A percentile compares a stretch with the other conserved stretches of the same genome.
These are phyloP conservation scores for Atherinomorus stipes DNA, from an alignment of 2,113 vertebrate species.

Conservation along the genomic window DNA sequence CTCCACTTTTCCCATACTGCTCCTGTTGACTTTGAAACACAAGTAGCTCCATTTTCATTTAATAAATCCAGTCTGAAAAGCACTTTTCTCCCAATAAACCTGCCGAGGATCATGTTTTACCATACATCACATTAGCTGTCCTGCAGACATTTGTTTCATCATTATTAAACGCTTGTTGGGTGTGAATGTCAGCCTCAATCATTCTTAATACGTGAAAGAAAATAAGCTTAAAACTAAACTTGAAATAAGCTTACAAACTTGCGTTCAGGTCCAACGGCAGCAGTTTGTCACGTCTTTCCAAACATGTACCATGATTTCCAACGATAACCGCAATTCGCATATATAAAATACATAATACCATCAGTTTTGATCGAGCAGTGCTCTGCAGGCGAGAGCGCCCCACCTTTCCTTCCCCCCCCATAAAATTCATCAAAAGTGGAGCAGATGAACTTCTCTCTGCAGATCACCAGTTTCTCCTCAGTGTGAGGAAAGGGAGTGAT, in stretches of 20 bases:
- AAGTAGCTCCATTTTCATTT: neutral
- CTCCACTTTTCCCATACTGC: slow-evolving; percentile 9
- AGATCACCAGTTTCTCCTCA: slow-evolving; percentile 5
- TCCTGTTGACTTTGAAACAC: slow-evolving; percentile 16
- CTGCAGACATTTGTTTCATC: neutral
- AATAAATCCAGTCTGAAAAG: neutral
- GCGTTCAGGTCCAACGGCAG: slow-evolving; percentile 35
- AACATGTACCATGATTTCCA: slow-evolving; percentile 14
- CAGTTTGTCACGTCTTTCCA: neutral
- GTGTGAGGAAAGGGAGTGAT: neutral
- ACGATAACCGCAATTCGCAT: slow-evolving; percentile 18
- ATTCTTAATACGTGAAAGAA: too few relatives aligned
- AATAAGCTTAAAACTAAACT: neutral
- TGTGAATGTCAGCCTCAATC: neutral
- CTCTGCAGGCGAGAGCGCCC: slow-evolving; percentile 8
- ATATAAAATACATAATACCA: slow-evolving; percentile 15
- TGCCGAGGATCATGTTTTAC: neutral
- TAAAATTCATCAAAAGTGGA: slow-evolving; percentile 23
- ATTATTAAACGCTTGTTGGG: neutral
- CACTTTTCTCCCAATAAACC: neutral
- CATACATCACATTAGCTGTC: too few relatives aligned
- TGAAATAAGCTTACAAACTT: neutral
- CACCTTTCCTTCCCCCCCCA: neutral
- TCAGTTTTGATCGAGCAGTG: rapidly evolving
- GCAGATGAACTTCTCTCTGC: slow-evolving; percentile 14